Conservation (phyloP, 2,888 invertebrate species). For the Cenopis cana region DNA sequence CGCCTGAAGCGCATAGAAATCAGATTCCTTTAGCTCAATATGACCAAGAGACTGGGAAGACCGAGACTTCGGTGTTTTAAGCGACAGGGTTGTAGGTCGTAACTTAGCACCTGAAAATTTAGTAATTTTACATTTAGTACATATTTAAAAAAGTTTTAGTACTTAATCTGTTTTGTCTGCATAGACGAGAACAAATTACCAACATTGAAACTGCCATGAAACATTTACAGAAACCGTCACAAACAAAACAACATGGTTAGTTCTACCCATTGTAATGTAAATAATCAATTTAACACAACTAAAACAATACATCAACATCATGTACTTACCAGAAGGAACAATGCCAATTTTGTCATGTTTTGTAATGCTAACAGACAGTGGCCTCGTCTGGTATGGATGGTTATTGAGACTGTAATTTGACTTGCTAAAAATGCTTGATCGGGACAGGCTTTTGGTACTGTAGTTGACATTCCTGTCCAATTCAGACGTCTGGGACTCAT, state of each 20-base stretch:
- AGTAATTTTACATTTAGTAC: constrained; percentile 9
- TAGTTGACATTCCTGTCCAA: constrained; percentile 83
- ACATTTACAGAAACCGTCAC: constrained; percentile 5
- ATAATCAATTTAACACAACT: constrained; percentile 32
- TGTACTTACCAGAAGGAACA: constrained; percentile 74
- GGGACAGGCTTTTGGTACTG: constrained; percentile 73
- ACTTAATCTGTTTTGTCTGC: background rate
- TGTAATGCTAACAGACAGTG: constrained; percentile 77
- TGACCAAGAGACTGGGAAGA: constrained; percentile 80
- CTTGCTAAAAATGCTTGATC: constrained; percentile 76
- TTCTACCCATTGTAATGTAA: constrained; percentile 33
- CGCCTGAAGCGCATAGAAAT: constrained; percentile 92
- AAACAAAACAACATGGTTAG: constrained; percentile 33
- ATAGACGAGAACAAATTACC: constrained; percentile 1
- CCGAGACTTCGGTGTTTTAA: constrained; percentile 76
- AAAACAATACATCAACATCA: constrained; percentile 42
- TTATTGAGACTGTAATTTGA: constrained; percentile 67
- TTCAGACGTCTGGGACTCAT: constrained; percentile 91
- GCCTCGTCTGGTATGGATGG: constrained; percentile 81
- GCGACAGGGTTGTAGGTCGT: constrained; percentile 75
- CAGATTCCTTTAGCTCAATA: constrained; percentile 86
- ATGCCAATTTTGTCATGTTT: constrained; percentile 78
- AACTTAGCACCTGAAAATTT: constrained; percentile 68
- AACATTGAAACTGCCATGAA: constrained; percentile 12
- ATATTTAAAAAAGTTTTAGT: constrained; percentile 25